Conservation (phyloP, 92 coral and sea anemone species). For the Parazoanthus darwini region DNA sequence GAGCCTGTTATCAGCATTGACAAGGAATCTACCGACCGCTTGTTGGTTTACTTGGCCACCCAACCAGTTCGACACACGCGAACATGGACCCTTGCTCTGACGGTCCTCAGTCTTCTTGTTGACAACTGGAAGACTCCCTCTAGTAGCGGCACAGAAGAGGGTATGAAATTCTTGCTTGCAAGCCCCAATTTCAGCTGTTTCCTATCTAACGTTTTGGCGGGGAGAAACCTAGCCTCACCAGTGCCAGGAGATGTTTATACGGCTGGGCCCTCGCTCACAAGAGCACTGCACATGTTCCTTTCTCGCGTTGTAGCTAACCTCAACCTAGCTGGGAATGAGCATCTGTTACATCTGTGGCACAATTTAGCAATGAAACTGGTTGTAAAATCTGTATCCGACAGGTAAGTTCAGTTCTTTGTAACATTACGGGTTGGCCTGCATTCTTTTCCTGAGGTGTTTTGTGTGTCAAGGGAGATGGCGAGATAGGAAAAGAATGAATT, state of each 20-base stretch:
- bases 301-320: conserved; percentile 25
- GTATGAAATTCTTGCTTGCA: conserved; percentile 1
- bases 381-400: conserved; percentile 37
- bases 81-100: conserved; percentile 37
- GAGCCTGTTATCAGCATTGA: conserved; percentile 45
- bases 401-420: conserved; percentile 1
- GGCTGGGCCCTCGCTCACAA: conserved; percentile 32
- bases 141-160: neutral
- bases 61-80: conserved; percentile 42
- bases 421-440: neutral
- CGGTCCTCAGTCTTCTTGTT: conserved; percentile 14
- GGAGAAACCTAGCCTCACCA: conserved; percentile 9
- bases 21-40: conserved; percentile 32
- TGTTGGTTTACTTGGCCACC: conserved; percentile 28
- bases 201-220: conserved; percentile 26
- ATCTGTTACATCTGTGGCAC: conserved; percentile 25
- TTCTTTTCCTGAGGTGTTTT: neutral
- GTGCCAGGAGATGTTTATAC: conserved; percentile 3
- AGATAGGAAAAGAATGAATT: no score
- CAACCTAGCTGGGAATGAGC: conserved; percentile 11
- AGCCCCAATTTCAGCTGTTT: conserved; percentile 4
- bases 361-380: conserved; percentile 22
- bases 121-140: conserved; percentile 18
- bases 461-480: neutral
- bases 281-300: conserved; percentile 23